Evolutionary conservation across 2,888 invertebrate species (phyloP).

Genomic region (Cephus spinipes): DNA sequence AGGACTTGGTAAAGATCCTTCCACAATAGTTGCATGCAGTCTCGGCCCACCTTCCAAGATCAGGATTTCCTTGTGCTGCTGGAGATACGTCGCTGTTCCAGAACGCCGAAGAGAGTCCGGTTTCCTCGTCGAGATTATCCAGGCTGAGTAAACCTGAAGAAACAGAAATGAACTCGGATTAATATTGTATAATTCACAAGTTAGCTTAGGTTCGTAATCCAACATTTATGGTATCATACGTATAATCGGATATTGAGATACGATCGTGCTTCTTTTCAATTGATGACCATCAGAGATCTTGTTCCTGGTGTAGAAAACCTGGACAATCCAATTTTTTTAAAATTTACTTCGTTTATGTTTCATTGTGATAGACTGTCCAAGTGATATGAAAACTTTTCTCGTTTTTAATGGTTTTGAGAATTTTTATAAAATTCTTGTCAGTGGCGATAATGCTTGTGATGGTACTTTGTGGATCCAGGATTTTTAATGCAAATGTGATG

Average conservation of each 20-base stretch:
- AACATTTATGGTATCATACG: neutral
- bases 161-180: neutral
- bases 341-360: neutral
- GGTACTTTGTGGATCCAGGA: neutral
- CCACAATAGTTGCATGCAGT: constrained; percentile 40
- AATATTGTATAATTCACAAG: neutral
- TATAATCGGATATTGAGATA: neutral
- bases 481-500: neutral
- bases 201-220: neutral
- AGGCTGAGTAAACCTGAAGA: neutral
- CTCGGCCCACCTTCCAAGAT: neutral
- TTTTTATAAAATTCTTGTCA: neutral
- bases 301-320: no score
- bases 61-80: neutral
- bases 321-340: neutral
- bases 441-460: neutral
- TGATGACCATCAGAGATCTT: neutral
- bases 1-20: constrained; percentile 38
- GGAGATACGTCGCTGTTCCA: neutral
- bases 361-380: neutral
- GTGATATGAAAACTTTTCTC: neutral
- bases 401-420: no score
- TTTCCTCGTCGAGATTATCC: neutral
- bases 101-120: neutral
- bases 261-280: neutral